Base-by-base conservation (phyloP, 2,797 vertebrate genomes). In the Lagothrix lagotricha region DNA sequence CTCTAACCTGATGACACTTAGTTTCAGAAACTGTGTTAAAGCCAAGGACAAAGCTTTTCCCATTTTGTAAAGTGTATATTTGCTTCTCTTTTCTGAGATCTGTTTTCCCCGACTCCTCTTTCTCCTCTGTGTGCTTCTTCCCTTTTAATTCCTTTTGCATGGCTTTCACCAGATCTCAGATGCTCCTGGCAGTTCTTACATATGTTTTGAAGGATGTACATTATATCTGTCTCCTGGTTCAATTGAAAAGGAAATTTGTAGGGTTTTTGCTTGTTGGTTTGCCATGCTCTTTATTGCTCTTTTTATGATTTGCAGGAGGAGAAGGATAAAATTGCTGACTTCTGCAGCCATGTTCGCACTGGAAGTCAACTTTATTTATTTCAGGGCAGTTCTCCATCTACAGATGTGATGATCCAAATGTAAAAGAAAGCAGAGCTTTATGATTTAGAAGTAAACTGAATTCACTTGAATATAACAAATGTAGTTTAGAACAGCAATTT, bases 291-390 rank as follows among this genome's bases (percentile, higher is more conserved):
- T 84, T 86, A 52, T 61, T 83, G 54, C 19, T 73, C 14, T 86
- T 89, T 81, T 73, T 70, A 75, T 30, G 44, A 96, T 88, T 90
- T 93, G 11, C 46, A 92, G 15, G 26, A 67, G 12, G 17, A 54
- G 22, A 73, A 87, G 12, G 4, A 5, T 90, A 33, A 79, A 91
- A 96, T 88, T 58, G 72, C 76, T 92, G 77, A 95, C 54, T 89
- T 94, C 75, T 52, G 28, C 28, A 96, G 50, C 73, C 48, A 76
- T 24, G n/a, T 86, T 88, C 48, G 36, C 36, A 76, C 19, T 41
- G 26, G 39, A 93, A 93, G 81, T 44, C 67, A 96, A 72, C 64
- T 83, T 93, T 50, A 44, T 90, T 96, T 97, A 94, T 85, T 84
- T 87, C 67, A 92, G 76, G 67, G 30, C 22, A 83, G 48, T 82